Percentiles rank a stretch among this genome's conserved stretches.
Conservation (phyloP, 2,797 vertebrate genomes). For the Scarus forsteni region DNA sequence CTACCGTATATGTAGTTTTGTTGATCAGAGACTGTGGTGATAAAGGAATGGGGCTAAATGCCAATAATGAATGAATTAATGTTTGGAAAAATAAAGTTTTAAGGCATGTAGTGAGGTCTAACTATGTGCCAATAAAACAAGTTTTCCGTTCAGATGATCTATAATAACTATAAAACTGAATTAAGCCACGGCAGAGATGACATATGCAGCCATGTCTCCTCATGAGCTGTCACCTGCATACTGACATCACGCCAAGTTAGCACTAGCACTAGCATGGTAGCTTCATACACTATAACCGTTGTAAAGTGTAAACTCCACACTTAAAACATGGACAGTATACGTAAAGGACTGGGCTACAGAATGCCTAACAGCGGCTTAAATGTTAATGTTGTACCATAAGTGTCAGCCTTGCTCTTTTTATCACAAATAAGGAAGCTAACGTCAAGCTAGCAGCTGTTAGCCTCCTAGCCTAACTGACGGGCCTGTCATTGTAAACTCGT, state of each 20-base stretch:
- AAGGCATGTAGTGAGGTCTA: accelerated
- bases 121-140: accelerated
- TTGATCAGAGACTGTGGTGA: no score
- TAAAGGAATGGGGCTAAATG: no score
- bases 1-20: no score
- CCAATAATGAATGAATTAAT: no score
- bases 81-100: no score
- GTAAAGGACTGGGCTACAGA: not conserved
- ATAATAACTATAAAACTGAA: not conserved
- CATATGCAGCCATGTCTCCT: not conserved
- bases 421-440: conserved; percentile 40
- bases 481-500: conserved; percentile 50
- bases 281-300: not conserved
- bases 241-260: conserved; percentile 35
- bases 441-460: conserved; percentile 56
- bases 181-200: not conserved
- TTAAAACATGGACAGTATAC: not conserved
- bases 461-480: conserved; percentile 57
- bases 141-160: not conserved
- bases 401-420: conserved; percentile 1
- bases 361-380: not conserved
- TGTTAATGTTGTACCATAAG: not conserved
- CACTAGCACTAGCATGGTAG: conserved; percentile 36
- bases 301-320: no score
- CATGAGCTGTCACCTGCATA: conserved; percentile 54